Conservation (phyloP, 1,140 invertebrate species). For the Hypothenemus hampei region DNA sequence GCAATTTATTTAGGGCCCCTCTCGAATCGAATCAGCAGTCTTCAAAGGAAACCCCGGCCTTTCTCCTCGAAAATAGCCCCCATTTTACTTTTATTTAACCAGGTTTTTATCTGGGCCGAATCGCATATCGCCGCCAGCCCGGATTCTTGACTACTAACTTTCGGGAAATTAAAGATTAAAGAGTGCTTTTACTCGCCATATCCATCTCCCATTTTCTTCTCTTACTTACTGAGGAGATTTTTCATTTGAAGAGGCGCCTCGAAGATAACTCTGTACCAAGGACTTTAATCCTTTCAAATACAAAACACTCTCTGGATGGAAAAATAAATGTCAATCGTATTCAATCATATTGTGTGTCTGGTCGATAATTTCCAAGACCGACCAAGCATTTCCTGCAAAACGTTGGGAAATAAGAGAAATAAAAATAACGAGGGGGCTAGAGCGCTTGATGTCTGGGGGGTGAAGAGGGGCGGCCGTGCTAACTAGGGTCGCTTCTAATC, state of each 20-base stretch:
- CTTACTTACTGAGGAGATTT: no score
- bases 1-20: slow-evolving; percentile 43
- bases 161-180: slow-evolving; percentile 41
- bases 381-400: slow-evolving; percentile 14
- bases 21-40: slow-evolving; percentile 42
- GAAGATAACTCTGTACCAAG: no score
- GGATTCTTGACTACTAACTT: slow-evolving; percentile 38
- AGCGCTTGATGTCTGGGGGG: no score
- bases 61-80: slow-evolving; percentile 36
- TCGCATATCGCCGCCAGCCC: slow-evolving; percentile 34
- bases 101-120: slow-evolving; percentile 33
- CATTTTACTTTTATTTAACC: slow-evolving; percentile 43
- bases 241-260: no score
- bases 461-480: slow-evolving; percentile 28
- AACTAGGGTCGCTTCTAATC: slow-evolving; percentile 44
- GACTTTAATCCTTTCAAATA: no score
- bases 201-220: no score
- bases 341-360: neutral
- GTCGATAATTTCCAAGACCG: neutral
- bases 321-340: no score
- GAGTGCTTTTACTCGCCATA: slow-evolving; percentile 23
- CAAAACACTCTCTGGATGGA: no score
- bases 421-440: neutral
- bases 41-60: slow-evolving; percentile 39
- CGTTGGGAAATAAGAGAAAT: slow-evolving; percentile 17